These are phyloP conservation scores for Rhincodon typus DNA, from an alignment of 2,797 vertebrate genomes.

Conservation along the genomic window DNA sequence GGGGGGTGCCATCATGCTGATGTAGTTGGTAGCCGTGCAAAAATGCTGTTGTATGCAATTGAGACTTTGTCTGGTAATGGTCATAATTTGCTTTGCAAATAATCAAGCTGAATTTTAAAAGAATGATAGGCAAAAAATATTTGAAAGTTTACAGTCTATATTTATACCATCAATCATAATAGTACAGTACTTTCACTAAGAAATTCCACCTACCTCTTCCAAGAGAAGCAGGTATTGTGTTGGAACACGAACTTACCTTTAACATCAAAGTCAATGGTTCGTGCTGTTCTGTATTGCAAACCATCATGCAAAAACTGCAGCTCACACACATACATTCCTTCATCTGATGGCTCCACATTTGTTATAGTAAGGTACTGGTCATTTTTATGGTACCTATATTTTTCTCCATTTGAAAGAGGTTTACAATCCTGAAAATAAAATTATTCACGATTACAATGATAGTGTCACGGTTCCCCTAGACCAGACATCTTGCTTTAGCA, in stretches of 20 bases:
- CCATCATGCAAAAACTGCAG: constrained; percentile 52
- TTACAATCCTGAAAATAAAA: constrained; percentile 59
- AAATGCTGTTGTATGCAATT: not conserved
- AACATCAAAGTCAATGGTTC: constrained; percentile 52
- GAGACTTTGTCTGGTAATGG: not conserved
- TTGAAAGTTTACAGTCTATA: not conserved
- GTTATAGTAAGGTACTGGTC: constrained; percentile 44
- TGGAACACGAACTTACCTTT: constrained; percentile 51
- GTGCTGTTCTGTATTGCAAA: constrained; percentile 50
- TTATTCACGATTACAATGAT: constrained; percentile 25
- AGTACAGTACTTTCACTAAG: not conserved
- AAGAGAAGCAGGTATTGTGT: not conserved
- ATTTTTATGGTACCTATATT: constrained; percentile 43
- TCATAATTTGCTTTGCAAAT: not conserved
- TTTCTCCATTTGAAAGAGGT: constrained; percentile 46
- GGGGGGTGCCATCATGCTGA: not conserved
- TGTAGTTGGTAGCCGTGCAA: not conserved
- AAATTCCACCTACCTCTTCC: not conserved
- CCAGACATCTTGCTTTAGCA: not conserved
- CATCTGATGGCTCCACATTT: constrained; percentile 46
- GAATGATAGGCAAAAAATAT: not conserved
- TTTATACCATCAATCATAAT: not conserved
- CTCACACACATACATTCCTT: constrained; percentile 61
- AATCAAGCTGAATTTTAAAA: not conserved
- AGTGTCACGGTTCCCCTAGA: not conserved